Percentiles rank a stretch among this genome's conserved stretches.
Evolutionary conservation across 2,888 invertebrate species (phyloP).

Genomic region (Eurytoma californica): DNA sequence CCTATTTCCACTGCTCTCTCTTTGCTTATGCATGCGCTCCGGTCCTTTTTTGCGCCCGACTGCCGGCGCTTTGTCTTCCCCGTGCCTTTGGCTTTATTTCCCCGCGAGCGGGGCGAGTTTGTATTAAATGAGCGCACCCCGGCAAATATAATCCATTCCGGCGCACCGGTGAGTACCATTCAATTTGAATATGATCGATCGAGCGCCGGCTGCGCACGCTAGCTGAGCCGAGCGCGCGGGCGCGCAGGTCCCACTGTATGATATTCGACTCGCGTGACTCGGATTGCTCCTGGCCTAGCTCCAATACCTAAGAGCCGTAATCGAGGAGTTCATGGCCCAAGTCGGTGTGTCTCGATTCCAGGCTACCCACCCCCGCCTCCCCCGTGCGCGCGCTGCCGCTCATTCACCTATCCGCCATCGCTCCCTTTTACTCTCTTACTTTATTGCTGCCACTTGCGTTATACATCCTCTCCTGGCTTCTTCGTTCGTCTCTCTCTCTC

Average conservation of each 20-base stretch:
- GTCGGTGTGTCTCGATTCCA: slow-evolving; percentile 54
- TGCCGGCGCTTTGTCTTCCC: not conserved
- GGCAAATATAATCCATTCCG: slow-evolving; percentile 44
- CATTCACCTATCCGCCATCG: not conserved
- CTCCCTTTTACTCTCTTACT: slow-evolving; percentile 10
- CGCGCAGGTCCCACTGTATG: slow-evolving; percentile 8
- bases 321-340: slow-evolving; percentile 55
- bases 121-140: slow-evolving; percentile 19
- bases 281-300: slow-evolving; percentile 39
- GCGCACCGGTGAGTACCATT: slow-evolving; percentile 9
- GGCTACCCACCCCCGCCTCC: slow-evolving; percentile 44
- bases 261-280: slow-evolving; percentile 7
- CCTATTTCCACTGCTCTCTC: not conserved
- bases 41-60: not conserved
- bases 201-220: not conserved
- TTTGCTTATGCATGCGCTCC: not conserved
- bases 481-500: not conserved
- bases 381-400: slow-evolving; percentile 32
- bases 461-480: not conserved
- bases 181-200: slow-evolving; percentile 54
- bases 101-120: slow-evolving; percentile 15
- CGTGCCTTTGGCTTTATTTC: not conserved
- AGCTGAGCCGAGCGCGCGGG: slow-evolving; percentile 1
- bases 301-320: slow-evolving; percentile 51
- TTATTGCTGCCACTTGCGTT: slow-evolving; percentile 41